These are phyloP conservation scores for Phalacrocorax carbo DNA, from an alignment of 2,113 vertebrate species.

Conservation along the genomic window DNA sequence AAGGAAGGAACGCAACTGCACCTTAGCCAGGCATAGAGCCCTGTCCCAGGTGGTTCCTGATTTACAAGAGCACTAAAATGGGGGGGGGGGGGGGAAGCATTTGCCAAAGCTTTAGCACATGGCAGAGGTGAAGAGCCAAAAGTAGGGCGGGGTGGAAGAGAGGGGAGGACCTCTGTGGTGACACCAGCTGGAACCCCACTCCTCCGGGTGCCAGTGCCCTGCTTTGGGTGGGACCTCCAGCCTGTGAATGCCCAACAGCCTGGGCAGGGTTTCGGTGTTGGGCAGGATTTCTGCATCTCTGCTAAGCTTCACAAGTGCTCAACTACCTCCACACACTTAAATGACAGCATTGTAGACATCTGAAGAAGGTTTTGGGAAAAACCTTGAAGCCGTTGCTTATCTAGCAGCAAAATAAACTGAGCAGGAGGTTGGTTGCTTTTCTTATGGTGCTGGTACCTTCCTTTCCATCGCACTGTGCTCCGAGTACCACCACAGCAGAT, in stretches of 20 bases:
- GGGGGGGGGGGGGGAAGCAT: not conserved
- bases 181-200: not conserved
- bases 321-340: not conserved
- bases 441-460: not conserved
- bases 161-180: not conserved
- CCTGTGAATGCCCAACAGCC: rapidly evolving
- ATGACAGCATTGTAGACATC: not conserved
- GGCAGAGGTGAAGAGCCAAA: not conserved
- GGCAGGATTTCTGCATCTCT: not conserved
- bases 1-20: not conserved
- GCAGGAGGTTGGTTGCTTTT: not conserved
- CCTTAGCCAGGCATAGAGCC: not conserved
- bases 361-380: not conserved
- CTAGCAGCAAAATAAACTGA: not conserved
- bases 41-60: not conserved
- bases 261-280: not conserved
- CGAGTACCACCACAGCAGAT: rapidly evolving
- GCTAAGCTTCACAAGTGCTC: not conserved
- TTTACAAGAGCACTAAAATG: not conserved
- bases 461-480: not conserved
- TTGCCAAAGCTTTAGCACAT: not conserved
- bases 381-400: rapidly evolving
- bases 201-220: not conserved
- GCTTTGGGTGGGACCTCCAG: rapidly evolving
- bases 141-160: no score